Conservation (phyloP, 1,140 invertebrate genomes). For the Drosophila melanica region DNA sequence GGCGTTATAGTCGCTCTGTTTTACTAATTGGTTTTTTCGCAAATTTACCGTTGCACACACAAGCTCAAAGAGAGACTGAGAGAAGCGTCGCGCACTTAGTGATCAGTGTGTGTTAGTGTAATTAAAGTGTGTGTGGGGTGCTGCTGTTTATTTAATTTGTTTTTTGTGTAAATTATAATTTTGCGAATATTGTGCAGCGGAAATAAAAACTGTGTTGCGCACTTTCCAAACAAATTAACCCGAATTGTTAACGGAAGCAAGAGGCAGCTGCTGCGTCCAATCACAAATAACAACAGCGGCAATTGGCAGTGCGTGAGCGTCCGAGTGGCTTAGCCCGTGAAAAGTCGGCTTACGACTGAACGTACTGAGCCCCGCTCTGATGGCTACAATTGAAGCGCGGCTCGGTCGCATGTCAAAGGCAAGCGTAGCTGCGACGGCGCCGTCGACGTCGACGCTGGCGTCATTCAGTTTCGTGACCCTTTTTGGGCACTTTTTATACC, state of each 20-base stretch:
- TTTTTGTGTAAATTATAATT: slow-evolving; percentile 50
- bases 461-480: slow-evolving; percentile 40
- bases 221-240: slow-evolving; percentile 79
- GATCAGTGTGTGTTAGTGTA: slow-evolving; percentile 26
- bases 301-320: slow-evolving; percentile 42
- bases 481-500: slow-evolving; percentile 17
- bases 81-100: neutral
- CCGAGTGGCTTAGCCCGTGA: slow-evolving; percentile 63
- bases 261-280: slow-evolving; percentile 20
- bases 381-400: slow-evolving; percentile 45
- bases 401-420: slow-evolving; percentile 46
- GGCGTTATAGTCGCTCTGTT: slow-evolving; percentile 25
- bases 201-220: slow-evolving; percentile 53
- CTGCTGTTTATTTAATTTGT: slow-evolving; percentile 30
- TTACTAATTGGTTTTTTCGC: slow-evolving; percentile 45
- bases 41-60: slow-evolving; percentile 45
- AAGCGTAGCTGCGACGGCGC: slow-evolving; percentile 22
- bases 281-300: slow-evolving; percentile 15
- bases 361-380: slow-evolving; percentile 9
- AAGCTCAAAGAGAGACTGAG: neutral
- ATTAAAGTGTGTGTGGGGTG: slow-evolving; percentile 38
- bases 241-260: slow-evolving; percentile 70
- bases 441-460: neutral
- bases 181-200: slow-evolving; percentile 63
- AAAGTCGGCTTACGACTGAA: slow-evolving; percentile 73